A percentile compares a stretch with the other conserved stretches of the same genome.
These are phyloP conservation scores for Drosophila nr. perissopoda DNA, from an alignment of 2,888 invertebrate genomes.

Conservation along the genomic window DNA sequence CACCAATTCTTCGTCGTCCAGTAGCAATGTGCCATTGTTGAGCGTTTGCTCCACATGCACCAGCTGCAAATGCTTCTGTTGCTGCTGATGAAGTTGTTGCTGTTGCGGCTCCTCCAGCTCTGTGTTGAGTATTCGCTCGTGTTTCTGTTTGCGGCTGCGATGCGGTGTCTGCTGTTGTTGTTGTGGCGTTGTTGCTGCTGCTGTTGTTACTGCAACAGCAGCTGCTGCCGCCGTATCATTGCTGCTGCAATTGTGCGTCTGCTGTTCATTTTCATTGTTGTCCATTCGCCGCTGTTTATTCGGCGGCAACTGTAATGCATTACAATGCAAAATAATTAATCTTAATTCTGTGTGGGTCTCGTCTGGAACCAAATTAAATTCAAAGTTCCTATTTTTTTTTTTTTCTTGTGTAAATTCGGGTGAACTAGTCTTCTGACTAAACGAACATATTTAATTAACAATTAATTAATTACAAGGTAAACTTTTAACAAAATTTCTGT, in stretches of 20 bases:
- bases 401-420: background rate
- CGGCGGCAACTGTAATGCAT: conserved; percentile 55
- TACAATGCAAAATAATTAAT: background rate
- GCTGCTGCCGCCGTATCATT: conserved; percentile 35
- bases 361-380: background rate
- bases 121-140: conserved; percentile 77
- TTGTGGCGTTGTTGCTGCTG: conserved; percentile 16
- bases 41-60: conserved; percentile 23
- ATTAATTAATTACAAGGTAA: background rate
- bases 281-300: conserved; percentile 76
- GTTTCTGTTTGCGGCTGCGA: conserved; percentile 82
- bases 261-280: conserved; percentile 68
- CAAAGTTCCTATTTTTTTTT: background rate
- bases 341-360: background rate
- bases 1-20: conserved; percentile 16
- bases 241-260: conserved; percentile 65
- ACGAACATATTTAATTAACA: background rate
- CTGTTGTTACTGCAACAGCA: conserved; percentile 12
- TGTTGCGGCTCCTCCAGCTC: conserved; percentile 74
- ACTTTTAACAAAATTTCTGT: background rate
- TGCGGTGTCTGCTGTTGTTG: conserved; percentile 35
- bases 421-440: background rate
- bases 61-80: conserved; percentile 26
- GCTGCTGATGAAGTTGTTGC: conserved; percentile 27
- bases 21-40: conserved; percentile 47